phyloP scores from a whole-genome alignment of 53 echinoderm and acorn worm genomes.

The Glandiceps talaboti region DNA sequence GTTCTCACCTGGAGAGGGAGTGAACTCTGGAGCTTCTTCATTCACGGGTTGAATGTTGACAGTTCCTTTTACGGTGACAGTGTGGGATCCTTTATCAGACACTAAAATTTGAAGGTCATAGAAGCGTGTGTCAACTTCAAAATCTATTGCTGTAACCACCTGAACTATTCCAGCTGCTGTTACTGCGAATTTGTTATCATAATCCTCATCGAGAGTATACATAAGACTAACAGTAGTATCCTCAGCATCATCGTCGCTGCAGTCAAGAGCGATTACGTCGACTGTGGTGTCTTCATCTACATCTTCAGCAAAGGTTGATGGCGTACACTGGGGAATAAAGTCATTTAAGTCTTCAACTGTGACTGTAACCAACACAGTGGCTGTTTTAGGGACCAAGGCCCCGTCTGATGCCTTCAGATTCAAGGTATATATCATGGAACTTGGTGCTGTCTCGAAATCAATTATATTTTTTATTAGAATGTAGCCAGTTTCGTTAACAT shows the following conservation, averaged over 20 bases:
- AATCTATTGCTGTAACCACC: neutral
- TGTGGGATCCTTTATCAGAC: neutral
- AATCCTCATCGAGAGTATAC: neutral
- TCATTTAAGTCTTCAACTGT: neutral
- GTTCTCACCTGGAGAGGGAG: too few species aligned
- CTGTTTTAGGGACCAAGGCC: neutral
- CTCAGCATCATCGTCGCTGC: neutral
- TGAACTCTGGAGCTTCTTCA: neutral
- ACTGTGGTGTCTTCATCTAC: neutral
- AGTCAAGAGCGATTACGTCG: neutral
- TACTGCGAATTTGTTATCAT: neutral
- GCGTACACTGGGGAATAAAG: neutral
- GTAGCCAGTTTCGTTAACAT: neutral
- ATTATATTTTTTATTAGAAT: neutral
- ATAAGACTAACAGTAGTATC: neutral
- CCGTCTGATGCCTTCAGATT: neutral
- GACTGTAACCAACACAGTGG: neutral
- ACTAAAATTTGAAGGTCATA: neutral
- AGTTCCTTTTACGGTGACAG: neutral
- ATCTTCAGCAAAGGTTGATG: neutral
- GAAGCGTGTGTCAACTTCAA: neutral
- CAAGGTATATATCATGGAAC: neutral
- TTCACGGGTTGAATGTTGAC: neutral
- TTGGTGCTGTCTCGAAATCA: neutral
- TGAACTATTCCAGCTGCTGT: neutral